Conservation (phyloP, 1,140 invertebrate species). For the Schlechtendalia chinensis region DNA sequence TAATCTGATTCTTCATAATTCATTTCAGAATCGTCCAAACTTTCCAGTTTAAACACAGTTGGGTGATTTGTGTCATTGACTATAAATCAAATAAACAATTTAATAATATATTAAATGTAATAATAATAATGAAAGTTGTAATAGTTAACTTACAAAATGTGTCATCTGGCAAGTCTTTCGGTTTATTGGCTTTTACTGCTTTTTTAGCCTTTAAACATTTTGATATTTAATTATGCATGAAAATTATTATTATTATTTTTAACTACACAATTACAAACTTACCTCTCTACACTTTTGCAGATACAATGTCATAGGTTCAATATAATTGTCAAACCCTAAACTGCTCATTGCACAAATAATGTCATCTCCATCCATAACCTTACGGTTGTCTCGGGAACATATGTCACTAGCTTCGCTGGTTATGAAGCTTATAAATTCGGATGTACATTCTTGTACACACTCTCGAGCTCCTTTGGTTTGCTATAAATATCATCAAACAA, state of each 20-base stretch:
- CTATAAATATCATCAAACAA: conserved; percentile 57
- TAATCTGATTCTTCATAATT: too few relatives aligned
- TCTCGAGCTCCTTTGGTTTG: conserved; percentile 99
- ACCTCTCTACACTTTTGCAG: conserved; percentile 95
- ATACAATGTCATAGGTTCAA: conserved; percentile 94
- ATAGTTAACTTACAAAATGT: conserved; percentile 51
- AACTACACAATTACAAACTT: conserved; percentile 45
- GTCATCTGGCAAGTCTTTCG: conserved; percentile 53
- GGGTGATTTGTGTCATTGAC: not conserved
- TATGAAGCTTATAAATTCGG: conserved; percentile 99
- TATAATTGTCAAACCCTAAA: conserved; percentile 97
- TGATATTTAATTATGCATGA: not conserved
- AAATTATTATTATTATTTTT: not conserved
- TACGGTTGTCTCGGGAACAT: conserved; percentile 95
- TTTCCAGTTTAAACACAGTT: not conserved
- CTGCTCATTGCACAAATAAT: conserved; percentile 95
- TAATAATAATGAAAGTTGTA: too few relatives aligned
- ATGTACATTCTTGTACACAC: conserved; percentile 99
- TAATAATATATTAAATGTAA: too few relatives aligned
- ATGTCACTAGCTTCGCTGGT: conserved; percentile 96
- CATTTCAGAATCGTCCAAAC: too few relatives aligned
- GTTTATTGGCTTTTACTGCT: conserved; percentile 53
- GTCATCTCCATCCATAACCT: conserved; percentile 99
- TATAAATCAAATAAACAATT: not conserved
- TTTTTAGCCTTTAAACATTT: conserved; percentile 52